These are phyloP conservation scores for Crossaster papposus DNA, from an alignment of 53 echinoderm and acorn worm genomes.

Conservation along the genomic window DNA sequence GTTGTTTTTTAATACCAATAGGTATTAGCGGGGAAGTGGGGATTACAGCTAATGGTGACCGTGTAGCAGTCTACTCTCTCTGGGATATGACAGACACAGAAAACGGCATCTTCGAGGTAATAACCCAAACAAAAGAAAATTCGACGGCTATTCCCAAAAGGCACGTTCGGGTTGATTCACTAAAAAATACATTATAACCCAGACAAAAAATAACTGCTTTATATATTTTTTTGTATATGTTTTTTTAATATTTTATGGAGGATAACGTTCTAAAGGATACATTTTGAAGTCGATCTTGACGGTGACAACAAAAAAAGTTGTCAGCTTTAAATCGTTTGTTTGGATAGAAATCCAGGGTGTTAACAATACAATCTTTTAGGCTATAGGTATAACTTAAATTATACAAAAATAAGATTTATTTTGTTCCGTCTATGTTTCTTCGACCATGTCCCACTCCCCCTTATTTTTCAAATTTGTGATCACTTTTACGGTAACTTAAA, in stretches of 20 bases:
- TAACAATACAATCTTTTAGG: not conserved
- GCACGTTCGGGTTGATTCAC: not conserved
- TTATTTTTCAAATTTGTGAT: too few relatives aligned
- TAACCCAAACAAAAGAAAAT: not conserved
- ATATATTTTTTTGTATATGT: not conserved
- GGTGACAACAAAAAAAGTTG: not conserved
- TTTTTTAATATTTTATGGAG: too few relatives aligned
- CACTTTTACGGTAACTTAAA: too few relatives aligned
- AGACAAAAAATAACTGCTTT: too few relatives aligned
- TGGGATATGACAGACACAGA: conserved; percentile 90
- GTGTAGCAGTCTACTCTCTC: conserved; percentile 80
- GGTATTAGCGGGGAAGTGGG: conserved; percentile 69
- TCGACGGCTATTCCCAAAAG: not conserved
- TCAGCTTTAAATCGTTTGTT: not conserved
- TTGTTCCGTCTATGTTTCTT: too few relatives aligned
- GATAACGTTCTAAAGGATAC: not conserved
- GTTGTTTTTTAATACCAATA: not conserved
- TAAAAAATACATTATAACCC: too few relatives aligned
- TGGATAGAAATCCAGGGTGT: not conserved
- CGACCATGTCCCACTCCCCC: too few relatives aligned
- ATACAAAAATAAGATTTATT: too few relatives aligned
- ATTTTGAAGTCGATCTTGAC: not conserved
- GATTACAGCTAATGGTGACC: conserved; percentile 76
- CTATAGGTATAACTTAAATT: too few relatives aligned
- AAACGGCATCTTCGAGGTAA: conserved; percentile 79